These are phyloP conservation scores for Sus scrofa DNA, from an alignment of 2,113 vertebrate species.

Conservation along the genomic window T2T-Sscrofa CM000826.6:39345501-39346000, in stretches of 20 bases:
- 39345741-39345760: background rate
- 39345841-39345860: background rate
- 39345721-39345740: background rate
- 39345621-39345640: slow-evolving; percentile 57
- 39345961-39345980: background rate
- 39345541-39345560: no score
- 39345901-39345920: background rate
- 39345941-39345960: background rate
- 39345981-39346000: background rate
- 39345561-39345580: no score
- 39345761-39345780: background rate
- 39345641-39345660: background rate
- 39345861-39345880: background rate
- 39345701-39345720: background rate
- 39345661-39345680: background rate
- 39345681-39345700: background rate
- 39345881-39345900: background rate
- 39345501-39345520: background rate
- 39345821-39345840: background rate
- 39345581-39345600: background rate
- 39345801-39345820: slow-evolving; percentile 38
- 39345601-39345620: background rate
- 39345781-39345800: slow-evolving; percentile 18
- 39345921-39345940: background rate
- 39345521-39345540: background rate